Conservation (phyloP, 2,797 vertebrate species). For the Bradypus variegatus region DNA sequence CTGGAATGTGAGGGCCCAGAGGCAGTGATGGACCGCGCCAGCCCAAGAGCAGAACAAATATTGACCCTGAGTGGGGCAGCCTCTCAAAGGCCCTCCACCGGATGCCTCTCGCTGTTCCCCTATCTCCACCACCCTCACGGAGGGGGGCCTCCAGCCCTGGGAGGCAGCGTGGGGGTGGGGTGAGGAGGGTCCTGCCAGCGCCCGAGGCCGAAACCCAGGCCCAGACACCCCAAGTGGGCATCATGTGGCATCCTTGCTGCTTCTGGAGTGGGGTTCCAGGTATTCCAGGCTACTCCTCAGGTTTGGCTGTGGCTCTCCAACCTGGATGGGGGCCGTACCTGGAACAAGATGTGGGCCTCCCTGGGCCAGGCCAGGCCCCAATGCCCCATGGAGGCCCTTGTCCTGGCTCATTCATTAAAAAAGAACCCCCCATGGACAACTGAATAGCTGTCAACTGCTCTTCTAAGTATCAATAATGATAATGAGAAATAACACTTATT, state of each 20-base stretch:
- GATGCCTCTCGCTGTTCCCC: constrained; percentile 56
- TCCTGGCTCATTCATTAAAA: background rate
- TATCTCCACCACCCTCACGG: constrained; percentile 37
- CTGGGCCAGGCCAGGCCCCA: background rate
- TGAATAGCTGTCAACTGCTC: background rate
- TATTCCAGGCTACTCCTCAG: background rate
- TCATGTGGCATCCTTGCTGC: background rate
- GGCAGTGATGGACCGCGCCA: constrained; percentile 41
- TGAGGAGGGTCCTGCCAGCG: background rate
- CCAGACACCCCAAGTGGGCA: background rate
- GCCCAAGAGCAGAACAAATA: constrained; percentile 64
- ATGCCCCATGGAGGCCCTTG: background rate
- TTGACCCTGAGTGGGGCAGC: constrained; percentile 55
- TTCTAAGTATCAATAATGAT: background rate
- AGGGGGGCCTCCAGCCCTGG: background rate
- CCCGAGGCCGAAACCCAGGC: background rate
- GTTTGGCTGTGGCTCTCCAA: background rate
- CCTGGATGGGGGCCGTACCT: background rate
- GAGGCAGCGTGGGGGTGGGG: background rate
- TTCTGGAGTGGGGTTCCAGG: background rate
- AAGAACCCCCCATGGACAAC: background rate
- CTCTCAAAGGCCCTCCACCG: constrained; percentile 59
- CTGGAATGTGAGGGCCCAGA: constrained; percentile 58
- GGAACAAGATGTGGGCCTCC: background rate
- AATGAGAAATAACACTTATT: background rate